A percentile compares a stretch with the other conserved stretches of the same genome.
Conservation (phyloP, 2,797 vertebrate genomes). For the Myripristis jacobus region DNA sequence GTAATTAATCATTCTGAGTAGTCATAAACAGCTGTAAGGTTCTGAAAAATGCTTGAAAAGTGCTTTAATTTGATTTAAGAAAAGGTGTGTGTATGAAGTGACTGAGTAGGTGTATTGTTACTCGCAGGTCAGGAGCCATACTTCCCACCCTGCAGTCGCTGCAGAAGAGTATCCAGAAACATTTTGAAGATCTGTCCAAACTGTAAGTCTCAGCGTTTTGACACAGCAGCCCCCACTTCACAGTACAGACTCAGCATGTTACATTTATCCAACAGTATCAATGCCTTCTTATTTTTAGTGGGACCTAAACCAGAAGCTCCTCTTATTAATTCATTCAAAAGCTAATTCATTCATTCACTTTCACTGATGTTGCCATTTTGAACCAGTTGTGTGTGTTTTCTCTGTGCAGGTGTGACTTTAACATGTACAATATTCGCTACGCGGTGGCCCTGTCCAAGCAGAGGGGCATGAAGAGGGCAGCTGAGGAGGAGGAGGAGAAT, state of each 20-base stretch:
- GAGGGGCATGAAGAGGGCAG: constrained; percentile 86
- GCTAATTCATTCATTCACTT: no score
- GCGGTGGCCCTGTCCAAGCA: constrained; percentile 88
- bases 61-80: no score
- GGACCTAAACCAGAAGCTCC: no score
- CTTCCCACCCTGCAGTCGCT: constrained; percentile 92
- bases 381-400: not conserved
- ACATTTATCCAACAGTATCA: no score
- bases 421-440: constrained; percentile 92
- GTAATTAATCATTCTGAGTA: no score
- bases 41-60: no score
- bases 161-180: constrained; percentile 92
- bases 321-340: no score
- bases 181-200: constrained; percentile 89
- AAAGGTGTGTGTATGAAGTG: no score
- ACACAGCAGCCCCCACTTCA: not conserved
- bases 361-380: no score
- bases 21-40: no score
- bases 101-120: no score
- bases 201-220: constrained; percentile 81
- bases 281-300: no score
- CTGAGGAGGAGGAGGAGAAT: constrained; percentile 57
- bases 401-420: constrained; percentile 93
- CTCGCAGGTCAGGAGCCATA: constrained; percentile 87
- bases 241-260: not conserved